phyloP scores from a whole-genome alignment of 2,113 vertebrate genomes.

The Apeltes quadracus region DNA sequence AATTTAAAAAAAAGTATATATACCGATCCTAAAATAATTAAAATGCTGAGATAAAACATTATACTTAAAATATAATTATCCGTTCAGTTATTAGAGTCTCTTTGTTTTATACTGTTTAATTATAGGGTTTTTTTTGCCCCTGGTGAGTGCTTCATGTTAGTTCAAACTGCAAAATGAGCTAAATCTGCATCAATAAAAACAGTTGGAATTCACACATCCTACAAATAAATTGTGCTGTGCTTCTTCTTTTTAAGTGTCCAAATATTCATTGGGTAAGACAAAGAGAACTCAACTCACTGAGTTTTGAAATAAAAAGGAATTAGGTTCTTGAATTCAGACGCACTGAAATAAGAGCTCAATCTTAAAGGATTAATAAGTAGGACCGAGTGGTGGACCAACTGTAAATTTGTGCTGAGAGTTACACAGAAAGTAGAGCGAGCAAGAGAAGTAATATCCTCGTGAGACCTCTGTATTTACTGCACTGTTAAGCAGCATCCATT shows the following conservation, averaged over 20 bases:
- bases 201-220: neutral
- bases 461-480: conserved; percentile 67
- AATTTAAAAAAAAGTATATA: conserved; percentile 1
- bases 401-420: conserved; percentile 9
- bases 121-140: neutral
- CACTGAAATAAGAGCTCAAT: conserved; percentile 5
- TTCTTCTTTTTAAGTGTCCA: conserved; percentile 2
- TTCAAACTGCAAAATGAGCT: neutral
- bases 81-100: neutral
- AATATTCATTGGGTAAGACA: conserved; percentile 19
- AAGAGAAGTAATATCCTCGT: conserved; percentile 55
- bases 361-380: conserved; percentile 33
- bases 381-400: neutral
- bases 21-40: neutral
- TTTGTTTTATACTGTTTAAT: neutral
- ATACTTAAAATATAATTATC: neutral
- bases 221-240: conserved; percentile 11
- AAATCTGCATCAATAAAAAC: conserved; percentile 14
- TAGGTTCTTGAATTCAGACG: conserved; percentile 19
- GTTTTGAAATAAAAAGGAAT: conserved; percentile 10
- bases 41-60: neutral
- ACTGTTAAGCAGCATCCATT: conserved; percentile 68
- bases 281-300: conserved; percentile 10
- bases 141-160: neutral
- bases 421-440: conserved; percentile 45